These are phyloP conservation scores for Echinometra lucunter DNA, from an alignment of 53 echinoderm and acorn worm genomes.

Conservation along the genomic window DNA sequence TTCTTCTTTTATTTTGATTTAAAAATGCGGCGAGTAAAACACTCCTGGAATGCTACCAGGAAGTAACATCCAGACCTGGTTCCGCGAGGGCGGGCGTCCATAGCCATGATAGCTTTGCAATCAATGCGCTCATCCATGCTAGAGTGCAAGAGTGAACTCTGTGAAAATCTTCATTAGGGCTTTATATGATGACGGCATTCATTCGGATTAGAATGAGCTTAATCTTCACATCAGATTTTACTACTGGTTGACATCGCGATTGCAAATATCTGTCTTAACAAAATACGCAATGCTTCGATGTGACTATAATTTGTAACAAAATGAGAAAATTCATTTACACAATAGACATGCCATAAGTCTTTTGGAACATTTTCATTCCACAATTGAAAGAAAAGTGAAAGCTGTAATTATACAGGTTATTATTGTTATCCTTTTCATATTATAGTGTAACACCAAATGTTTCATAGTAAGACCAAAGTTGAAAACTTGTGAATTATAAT, in stretches of 20 bases:
- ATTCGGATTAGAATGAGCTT: neutral
- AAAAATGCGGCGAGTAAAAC: neutral
- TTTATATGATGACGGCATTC: neutral
- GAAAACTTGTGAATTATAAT: too few relatives aligned
- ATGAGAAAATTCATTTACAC: too few relatives aligned
- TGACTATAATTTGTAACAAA: too few relatives aligned
- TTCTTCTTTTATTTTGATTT: neutral
- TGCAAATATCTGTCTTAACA: too few relatives aligned
- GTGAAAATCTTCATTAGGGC: neutral
- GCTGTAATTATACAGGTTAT: too few relatives aligned
- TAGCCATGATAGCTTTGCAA: neutral
- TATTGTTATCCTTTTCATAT: too few relatives aligned
- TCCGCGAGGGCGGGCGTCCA: neutral
- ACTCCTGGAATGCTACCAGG: constrained; percentile 41
- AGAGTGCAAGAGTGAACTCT: neutral
- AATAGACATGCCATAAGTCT: too few relatives aligned
- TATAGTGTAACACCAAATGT: too few relatives aligned
- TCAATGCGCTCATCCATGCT: too few relatives aligned
- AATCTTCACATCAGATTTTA: neutral
- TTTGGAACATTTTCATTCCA: too few relatives aligned
- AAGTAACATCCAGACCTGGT: constrained; percentile 28
- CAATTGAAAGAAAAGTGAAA: too few relatives aligned
- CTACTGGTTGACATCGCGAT: neutral
- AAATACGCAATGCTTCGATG: neutral
- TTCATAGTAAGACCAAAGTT: too few relatives aligned